Evolutionary conservation across 2,888 invertebrate species (phyloP).

Genomic region (Trachelus stipa): DNA sequence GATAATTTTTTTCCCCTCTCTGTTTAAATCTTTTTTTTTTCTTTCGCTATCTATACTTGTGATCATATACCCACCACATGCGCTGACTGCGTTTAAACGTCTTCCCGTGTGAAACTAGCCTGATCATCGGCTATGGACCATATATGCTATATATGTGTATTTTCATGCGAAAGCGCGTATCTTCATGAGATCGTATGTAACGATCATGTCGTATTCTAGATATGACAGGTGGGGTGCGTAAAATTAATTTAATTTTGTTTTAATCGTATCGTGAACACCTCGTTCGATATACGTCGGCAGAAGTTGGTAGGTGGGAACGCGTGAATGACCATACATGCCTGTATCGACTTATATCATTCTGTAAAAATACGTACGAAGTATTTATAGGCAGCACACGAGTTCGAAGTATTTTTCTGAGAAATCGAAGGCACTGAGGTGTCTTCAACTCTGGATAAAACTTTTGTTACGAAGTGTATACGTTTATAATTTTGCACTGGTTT

Average conservation of each 20-base stretch:
- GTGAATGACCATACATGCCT: neutral
- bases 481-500: too few relatives aligned
- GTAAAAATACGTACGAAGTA: too few relatives aligned
- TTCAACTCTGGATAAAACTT: too few relatives aligned
- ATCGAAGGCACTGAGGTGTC: too few relatives aligned
- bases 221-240: constrained; percentile 48
- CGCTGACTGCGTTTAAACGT: too few relatives aligned
- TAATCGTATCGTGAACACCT: neutral
- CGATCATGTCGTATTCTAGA: constrained; percentile 50
- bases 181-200: constrained; percentile 42
- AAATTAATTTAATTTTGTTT: constrained; percentile 47
- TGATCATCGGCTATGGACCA: too few relatives aligned
- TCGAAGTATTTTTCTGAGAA: too few relatives aligned
- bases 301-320: too few relatives aligned
- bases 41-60: constrained; percentile 6
- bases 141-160: too few relatives aligned
- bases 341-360: neutral
- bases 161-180: constrained; percentile 29
- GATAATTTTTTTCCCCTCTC: constrained; percentile 17
- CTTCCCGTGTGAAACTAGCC: too few relatives aligned
- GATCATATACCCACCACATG: neutral
- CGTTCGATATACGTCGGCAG: neutral
- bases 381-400: too few relatives aligned
- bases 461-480: too few relatives aligned
- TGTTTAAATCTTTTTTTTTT: constrained; percentile 12